Conservation (phyloP, 2,113 vertebrate genomes). For the Promerops cafer region DNA sequence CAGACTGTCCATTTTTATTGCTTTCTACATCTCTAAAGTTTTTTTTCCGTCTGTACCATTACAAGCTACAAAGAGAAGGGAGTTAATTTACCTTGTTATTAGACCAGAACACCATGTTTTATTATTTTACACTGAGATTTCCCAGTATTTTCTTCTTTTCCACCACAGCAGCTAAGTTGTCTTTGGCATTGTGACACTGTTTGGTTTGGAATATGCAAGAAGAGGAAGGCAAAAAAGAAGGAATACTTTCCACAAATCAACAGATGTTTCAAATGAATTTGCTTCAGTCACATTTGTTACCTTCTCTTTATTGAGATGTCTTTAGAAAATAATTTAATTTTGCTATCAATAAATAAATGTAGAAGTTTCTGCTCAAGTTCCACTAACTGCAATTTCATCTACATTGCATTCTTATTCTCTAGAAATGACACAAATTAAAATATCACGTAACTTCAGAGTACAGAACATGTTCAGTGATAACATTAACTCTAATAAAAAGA, state of each 20-base stretch:
- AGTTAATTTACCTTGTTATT: neutral
- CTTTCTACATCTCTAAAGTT: neutral
- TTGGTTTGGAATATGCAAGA: neutral
- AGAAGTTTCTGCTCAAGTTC: neutral
- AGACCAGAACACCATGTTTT: neutral
- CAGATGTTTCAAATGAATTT: neutral
- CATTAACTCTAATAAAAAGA: neutral
- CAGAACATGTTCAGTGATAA: neutral
- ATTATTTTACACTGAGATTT: neutral
- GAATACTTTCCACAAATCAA: neutral
- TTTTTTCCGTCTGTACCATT: neutral
- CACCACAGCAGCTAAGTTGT: neutral
- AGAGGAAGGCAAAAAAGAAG: neutral
- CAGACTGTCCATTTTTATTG: neutral
- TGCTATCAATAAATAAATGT: neutral
- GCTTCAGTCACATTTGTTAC: neutral
- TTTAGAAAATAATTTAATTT: neutral
- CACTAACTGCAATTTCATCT: neutral
- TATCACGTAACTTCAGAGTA: neutral
- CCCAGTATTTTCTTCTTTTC: neutral
- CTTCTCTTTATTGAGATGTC: neutral
- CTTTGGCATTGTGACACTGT: neutral
- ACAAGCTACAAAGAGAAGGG: neutral
- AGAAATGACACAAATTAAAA: neutral
- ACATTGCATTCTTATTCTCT: neutral